Percentiles rank a stretch among this genome's conserved stretches.
Evolutionary conservation across 1,140 invertebrate genomes (phyloP).

Genomic region (Bombus waltoni): DNA sequence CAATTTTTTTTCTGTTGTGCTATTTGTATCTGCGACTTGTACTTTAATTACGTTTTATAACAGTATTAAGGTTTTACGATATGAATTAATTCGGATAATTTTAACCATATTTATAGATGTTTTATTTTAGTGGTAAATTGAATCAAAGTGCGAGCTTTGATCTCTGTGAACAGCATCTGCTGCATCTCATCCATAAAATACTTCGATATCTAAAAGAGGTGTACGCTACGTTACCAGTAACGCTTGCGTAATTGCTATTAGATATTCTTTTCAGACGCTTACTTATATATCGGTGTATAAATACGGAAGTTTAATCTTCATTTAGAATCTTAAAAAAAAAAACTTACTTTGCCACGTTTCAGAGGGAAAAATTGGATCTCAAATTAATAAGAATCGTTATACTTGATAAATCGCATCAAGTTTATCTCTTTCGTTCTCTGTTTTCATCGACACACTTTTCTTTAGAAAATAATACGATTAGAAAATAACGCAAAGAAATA

Average conservation of each 20-base stretch:
- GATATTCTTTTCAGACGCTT: conserved; percentile 7
- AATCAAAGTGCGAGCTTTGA: conserved; percentile 40
- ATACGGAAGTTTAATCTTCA: neutral
- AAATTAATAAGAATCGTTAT: neutral
- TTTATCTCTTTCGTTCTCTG: no score
- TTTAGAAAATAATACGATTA: no score
- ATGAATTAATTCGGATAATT: neutral
- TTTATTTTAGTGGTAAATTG: conserved; percentile 12
- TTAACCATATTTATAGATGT: neutral
- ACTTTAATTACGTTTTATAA: no score
- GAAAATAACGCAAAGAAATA: no score
- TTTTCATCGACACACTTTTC: no score
- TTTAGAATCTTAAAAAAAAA: neutral
- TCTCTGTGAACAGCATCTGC: conserved; percentile 49
- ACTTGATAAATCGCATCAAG: neutral
- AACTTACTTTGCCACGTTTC: neutral
- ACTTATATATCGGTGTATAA: neutral
- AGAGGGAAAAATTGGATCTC: neutral
- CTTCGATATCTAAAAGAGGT: conserved; percentile 22
- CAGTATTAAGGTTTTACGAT: neutral
- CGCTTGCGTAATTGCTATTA: conserved; percentile 54
- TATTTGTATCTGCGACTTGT: no score
- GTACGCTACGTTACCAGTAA: conserved; percentile 29
- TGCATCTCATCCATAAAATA: conserved; percentile 51
- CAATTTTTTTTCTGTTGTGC: no score